phyloP scores from a whole-genome alignment of 2,888 invertebrate genomes.

The Lasius fuliginosus region DNA sequence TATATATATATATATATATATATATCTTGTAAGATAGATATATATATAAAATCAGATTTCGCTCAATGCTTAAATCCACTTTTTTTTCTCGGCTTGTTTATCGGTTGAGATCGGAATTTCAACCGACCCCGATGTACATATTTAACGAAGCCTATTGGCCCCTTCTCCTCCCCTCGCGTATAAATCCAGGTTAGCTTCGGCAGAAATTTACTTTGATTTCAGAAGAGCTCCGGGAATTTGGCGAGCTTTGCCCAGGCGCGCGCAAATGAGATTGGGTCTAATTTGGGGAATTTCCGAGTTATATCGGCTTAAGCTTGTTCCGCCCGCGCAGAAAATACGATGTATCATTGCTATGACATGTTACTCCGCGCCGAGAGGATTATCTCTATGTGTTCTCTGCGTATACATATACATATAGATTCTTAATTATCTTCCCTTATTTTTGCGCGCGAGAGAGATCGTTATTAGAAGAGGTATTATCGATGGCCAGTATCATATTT shows the following conservation, averaged over 20 bases:
- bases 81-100: conserved; percentile 16
- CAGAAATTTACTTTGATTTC: conserved; percentile 55
- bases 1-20: background rate
- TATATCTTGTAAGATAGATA: no score
- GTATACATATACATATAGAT: background rate
- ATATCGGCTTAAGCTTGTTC: conserved; percentile 37
- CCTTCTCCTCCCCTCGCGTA: background rate
- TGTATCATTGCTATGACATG: conserved; percentile 38
- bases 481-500: background rate
- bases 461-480: background rate
- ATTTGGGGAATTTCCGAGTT: conserved; percentile 41
- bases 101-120: conserved; percentile 25
- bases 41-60: background rate
- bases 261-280: conserved; percentile 47
- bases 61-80: background rate
- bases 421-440: background rate
- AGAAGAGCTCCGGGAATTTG: conserved; percentile 48
- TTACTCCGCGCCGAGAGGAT: background rate
- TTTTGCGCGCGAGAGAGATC: background rate
- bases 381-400: background rate
- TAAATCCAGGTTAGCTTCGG: conserved; percentile 46
- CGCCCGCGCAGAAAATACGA: background rate
- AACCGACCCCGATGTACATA: conserved; percentile 23
- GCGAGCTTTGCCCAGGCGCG: conserved; percentile 25
- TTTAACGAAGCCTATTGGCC: conserved; percentile 46